Base-by-base conservation (phyloP, 2,888 invertebrate species). In the Dicroscelio sp. region DNA sequence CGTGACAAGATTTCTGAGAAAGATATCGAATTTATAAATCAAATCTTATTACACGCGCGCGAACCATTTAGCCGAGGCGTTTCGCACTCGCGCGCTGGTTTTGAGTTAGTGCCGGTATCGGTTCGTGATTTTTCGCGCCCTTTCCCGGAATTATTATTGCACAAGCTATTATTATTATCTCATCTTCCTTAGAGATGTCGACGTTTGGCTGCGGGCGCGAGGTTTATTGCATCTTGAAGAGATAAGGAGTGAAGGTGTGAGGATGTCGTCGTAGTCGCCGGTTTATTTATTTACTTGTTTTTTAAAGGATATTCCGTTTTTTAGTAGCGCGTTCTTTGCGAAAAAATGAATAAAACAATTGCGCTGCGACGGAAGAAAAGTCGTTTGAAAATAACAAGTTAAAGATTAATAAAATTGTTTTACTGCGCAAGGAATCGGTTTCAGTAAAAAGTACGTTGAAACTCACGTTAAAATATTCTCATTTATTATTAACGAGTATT, bases 11-110 rank as follows among this genome's bases (percentile, higher is more conserved):
- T 84, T 88, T 84, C 87, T 85, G 84, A 90, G 84, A 80, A 80
- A 90, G 90, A 90, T 90, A 90, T 90, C 90, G 86, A 90, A 90
- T 86, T 90, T 86, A 86, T 90, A 90, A 86, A 90, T 89, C 86
- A 89, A 80, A 86, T 82, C 82, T 73, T 82, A 86, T 86, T 86
- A 69, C 84, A 48, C 80, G 75, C 85, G 33, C 75, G 69, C 58
- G 35, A 31, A 63, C 86, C 79, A 80, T 89, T 89, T 89, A 43
- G 76, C 48, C 69, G 60, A 52, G 31, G 43, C 67, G 80, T 80
- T 80, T 82, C 60, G 38, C 31, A 52, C 12, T 20, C 38, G n/a
- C 23, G 20, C 69, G 69, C n/a, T n/a, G 14, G 20, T 60, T 38
- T 75, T 89, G 75, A 85, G 67, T 60, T 85, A 85, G 30, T 55